A percentile compares a stretch with the other conserved stretches of the same genome.
These are phyloP conservation scores for Trachelus troglodyta DNA, from an alignment of 2,888 invertebrate genomes.

Conservation along the genomic window DNA sequence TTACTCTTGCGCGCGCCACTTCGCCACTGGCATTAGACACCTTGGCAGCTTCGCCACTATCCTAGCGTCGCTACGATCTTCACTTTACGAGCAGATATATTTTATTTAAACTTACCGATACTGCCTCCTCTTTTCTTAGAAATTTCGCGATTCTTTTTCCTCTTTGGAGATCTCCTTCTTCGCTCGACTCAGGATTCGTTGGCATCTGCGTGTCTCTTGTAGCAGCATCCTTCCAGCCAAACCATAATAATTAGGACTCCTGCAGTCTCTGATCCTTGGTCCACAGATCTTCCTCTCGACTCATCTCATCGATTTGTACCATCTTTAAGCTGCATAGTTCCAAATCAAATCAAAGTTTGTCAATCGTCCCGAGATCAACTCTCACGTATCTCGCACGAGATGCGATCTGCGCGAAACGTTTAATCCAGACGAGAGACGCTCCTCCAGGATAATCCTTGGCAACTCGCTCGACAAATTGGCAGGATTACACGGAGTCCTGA, in stretches of 20 bases:
- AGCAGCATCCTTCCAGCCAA: too few relatives aligned
- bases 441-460: constrained; percentile 33
- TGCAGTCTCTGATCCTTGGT: too few relatives aligned
- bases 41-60: background rate
- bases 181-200: too few relatives aligned
- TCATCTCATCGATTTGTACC: too few relatives aligned
- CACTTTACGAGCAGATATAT: constrained; percentile 43
- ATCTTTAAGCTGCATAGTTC: too few relatives aligned
- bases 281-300: too few relatives aligned
- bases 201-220: too few relatives aligned
- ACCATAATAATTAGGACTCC: too few relatives aligned
- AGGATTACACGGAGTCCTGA: constrained; percentile 55
- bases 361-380: background rate
- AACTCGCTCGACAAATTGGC: constrained; percentile 56
- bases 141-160: too few relatives aligned
- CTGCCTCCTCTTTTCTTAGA: too few relatives aligned
- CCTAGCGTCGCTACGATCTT: background rate
- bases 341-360: background rate
- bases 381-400: constrained; percentile 1
- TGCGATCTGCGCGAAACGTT: too few relatives aligned
- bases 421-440: background rate
- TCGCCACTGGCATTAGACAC: constrained; percentile 27
- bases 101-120: constrained; percentile 27
- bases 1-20: constrained; percentile 16
- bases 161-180: too few relatives aligned